These are phyloP conservation scores for Garrulus glandarius DNA, from an alignment of 2,797 vertebrate species.

Conservation along the genomic window DNA sequence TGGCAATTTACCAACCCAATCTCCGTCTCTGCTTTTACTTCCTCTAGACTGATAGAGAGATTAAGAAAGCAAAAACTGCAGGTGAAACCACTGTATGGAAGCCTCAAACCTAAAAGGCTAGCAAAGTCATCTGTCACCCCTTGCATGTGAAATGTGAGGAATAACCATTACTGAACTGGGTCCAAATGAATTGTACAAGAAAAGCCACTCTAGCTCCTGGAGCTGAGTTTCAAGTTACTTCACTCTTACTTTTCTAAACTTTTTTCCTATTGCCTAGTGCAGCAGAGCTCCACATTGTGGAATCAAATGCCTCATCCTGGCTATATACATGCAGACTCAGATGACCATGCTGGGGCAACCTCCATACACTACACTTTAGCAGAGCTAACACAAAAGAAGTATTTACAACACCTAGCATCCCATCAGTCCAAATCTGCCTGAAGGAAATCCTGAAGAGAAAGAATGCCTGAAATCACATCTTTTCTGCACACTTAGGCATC, in stretches of 20 bases:
- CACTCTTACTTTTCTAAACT: background rate
- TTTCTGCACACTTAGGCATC: background rate
- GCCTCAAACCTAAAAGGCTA: background rate
- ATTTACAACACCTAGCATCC: background rate
- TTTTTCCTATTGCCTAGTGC: background rate
- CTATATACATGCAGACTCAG: rapidly evolving
- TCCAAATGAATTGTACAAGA: background rate
- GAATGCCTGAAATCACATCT: background rate
- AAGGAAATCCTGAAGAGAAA: background rate
- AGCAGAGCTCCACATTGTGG: background rate
- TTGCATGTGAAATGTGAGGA: background rate
- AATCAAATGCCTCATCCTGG: background rate
- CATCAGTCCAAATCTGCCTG: background rate
- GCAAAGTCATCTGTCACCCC: background rate
- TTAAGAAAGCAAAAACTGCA: background rate
- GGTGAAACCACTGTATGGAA: background rate
- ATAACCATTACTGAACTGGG: background rate
- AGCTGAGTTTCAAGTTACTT: background rate
- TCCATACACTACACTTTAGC: rapidly evolving
- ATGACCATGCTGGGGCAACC: background rate
- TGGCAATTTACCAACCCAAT: background rate
- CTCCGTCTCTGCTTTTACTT: background rate
- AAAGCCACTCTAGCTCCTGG: background rate
- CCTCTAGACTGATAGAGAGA: background rate
- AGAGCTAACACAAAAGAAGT: background rate